Base-by-base conservation (phyloP, 1,140 invertebrate species). In the Ephestia elutella region DNA sequence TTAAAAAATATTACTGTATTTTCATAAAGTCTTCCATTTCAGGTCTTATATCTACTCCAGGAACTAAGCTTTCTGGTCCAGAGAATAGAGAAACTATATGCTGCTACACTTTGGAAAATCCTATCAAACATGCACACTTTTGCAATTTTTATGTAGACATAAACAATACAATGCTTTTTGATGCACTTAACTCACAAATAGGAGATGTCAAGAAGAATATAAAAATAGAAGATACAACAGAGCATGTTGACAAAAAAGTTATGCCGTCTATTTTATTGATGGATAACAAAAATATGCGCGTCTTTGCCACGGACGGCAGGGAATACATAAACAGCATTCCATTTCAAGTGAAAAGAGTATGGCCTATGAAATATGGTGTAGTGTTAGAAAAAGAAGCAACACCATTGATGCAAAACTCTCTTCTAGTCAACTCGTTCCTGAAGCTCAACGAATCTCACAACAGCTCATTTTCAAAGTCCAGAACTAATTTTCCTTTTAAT, bases 121-220 rank as follows among this genome's bases (percentile, higher is more conserved):
- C 93, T 25, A 94, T 98, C 19, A 92, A 94, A 75, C 94, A 96
- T 88, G 96, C 95, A 2, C 80, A 95, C 5, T 97, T 96, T 91
- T 94, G 93, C 73, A 92, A 91, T 48, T 96, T 95, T 82, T 90
- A 92, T 68, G 87, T 90, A 1, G 84, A 88, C 64, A 91, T 91
- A 54, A 91, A 88, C 63, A 89, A 80, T 81, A 91, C 67, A 67
- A 90, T 88, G 89, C 90, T 86, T 57, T 80, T 89, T 49, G 87
- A 90, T 59, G 89, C 86, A 48, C 64, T 89, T 13, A 88, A 89
- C 59, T 79, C 81, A 18, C 80, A 89, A 67, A 89, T 86, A 30
- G 80, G 81, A 0, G 87, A 89, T 61, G 71, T 79, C 0, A 88
- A 87, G 60, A 80, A 86, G 56, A 82, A 82, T 19, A 89, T 89